Evolutionary conservation across 2,797 vertebrate genomes (phyloP).

Genomic region (Dryobates pubescens): DNA sequence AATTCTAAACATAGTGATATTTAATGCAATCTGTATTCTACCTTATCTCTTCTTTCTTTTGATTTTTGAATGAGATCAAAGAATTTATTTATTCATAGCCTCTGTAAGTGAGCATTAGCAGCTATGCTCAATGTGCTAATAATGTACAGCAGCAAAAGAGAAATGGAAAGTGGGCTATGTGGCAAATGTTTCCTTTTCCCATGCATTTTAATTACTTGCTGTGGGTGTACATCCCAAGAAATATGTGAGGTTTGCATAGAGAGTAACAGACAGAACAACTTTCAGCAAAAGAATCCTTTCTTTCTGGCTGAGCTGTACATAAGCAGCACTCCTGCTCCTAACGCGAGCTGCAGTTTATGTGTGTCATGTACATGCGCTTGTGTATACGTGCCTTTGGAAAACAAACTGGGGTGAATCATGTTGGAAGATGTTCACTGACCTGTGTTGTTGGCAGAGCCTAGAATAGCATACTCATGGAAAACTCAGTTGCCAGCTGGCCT

Average conservation of each 20-base stretch:
- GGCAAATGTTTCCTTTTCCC: not conserved
- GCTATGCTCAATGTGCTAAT: not conserved
- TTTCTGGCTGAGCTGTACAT: not conserved
- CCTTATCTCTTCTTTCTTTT: conserved; percentile 7
- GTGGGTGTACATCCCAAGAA: not conserved
- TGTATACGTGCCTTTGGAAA: not conserved
- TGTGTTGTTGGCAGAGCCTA: not conserved
- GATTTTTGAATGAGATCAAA: not conserved
- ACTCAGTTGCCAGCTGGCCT: not conserved
- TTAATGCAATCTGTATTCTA: not conserved
- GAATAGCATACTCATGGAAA: not conserved
- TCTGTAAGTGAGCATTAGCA: not conserved
- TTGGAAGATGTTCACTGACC: not conserved
- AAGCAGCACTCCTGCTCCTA: not conserved
- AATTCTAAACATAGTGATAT: not conserved
- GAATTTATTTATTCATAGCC: not conserved
- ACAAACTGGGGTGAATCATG: conserved; percentile 11
- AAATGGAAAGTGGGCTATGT: not conserved
- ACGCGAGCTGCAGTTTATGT: not conserved
- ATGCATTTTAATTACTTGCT: not conserved
- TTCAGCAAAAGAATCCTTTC: not conserved
- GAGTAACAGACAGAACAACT: not conserved
- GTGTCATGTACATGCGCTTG: not conserved
- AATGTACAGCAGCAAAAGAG: not conserved
- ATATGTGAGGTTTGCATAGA: not conserved